Evolutionary conservation across 1,140 invertebrate genomes (phyloP).

Genomic region (Brachystomella parvula): DNA sequence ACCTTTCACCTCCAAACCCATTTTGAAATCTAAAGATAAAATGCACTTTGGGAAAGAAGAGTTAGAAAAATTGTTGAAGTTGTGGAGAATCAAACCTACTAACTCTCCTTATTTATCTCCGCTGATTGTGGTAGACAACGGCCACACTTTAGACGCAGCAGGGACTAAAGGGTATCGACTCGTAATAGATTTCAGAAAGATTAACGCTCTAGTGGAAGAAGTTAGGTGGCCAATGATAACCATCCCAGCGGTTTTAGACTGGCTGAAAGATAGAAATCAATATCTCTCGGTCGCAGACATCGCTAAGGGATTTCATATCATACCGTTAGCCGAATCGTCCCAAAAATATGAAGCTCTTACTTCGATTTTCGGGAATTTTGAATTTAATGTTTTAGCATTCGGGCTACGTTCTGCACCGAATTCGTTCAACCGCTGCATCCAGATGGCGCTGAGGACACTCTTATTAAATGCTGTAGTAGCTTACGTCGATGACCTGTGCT

Average conservation of each 20-base stretch:
- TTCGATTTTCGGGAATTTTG: conserved; percentile 41
- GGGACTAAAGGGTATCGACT: background rate
- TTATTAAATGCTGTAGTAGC: conserved; percentile 32
- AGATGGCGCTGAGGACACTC: conserved; percentile 38
- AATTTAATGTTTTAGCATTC: conserved; percentile 45
- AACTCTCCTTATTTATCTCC: background rate
- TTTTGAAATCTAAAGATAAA: background rate
- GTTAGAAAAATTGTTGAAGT: background rate
- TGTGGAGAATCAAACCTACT: background rate
- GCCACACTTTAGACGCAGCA: background rate
- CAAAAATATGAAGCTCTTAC: conserved; percentile 44
- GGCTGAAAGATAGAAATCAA: conserved; percentile 37
- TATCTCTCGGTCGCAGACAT: conserved; percentile 41
- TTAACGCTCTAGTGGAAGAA: background rate
- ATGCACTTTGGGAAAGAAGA: background rate
- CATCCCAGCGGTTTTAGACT: conserved; percentile 44
- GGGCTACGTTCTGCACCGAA: conserved; percentile 45
- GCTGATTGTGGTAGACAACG: background rate
- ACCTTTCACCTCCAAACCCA: background rate
- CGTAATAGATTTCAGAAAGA: background rate
- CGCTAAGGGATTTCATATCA: conserved; percentile 46
- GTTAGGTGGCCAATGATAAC: conserved; percentile 42
- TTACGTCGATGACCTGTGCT: conserved; percentile 47
- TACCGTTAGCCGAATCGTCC: conserved; percentile 41
- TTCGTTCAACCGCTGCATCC: conserved; percentile 44